Conservation (phyloP, 2,888 invertebrate species). For the Pterostichus madidus region DNA sequence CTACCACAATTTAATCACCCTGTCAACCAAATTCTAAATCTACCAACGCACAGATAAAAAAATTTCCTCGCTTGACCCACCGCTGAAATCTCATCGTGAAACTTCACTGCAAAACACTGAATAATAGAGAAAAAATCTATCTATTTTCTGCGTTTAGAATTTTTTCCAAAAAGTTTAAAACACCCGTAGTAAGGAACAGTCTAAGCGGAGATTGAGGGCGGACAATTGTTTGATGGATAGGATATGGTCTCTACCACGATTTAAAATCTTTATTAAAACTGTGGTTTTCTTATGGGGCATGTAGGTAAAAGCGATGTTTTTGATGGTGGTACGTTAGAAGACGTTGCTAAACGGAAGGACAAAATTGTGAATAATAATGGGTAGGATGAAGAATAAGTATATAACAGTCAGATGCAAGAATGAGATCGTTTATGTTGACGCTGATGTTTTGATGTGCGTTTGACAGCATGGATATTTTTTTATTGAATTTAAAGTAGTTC, state of each 20-base stretch:
- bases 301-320: not conserved
- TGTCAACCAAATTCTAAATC: constrained; percentile 14
- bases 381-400: constrained; percentile 67
- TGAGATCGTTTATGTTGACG: constrained; percentile 44
- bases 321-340: constrained; percentile 6
- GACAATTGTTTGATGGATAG: constrained; percentile 58
- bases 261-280: constrained; percentile 5
- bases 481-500: constrained; percentile 16
- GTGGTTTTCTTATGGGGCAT: not conserved
- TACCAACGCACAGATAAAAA: constrained; percentile 10
- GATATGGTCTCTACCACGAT: constrained; percentile 29
- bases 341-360: constrained; percentile 75
- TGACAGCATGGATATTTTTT: constrained; percentile 67
- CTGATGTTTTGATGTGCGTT: constrained; percentile 62
- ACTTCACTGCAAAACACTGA: constrained; percentile 69
- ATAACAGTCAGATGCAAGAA: constrained; percentile 53
- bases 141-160: constrained; percentile 71
- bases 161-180: constrained; percentile 65
- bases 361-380: constrained; percentile 73
- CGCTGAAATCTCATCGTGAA: constrained; percentile 23
- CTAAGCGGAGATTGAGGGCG: constrained; percentile 28
- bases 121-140: constrained; percentile 74
- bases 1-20: constrained; percentile 58
- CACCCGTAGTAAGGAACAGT: not conserved
- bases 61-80: not conserved